A percentile compares a stretch with the other conserved stretches of the same genome.
Evolutionary conservation across 2,113 vertebrate species (phyloP).

Genomic region (Turnix velox): DNA sequence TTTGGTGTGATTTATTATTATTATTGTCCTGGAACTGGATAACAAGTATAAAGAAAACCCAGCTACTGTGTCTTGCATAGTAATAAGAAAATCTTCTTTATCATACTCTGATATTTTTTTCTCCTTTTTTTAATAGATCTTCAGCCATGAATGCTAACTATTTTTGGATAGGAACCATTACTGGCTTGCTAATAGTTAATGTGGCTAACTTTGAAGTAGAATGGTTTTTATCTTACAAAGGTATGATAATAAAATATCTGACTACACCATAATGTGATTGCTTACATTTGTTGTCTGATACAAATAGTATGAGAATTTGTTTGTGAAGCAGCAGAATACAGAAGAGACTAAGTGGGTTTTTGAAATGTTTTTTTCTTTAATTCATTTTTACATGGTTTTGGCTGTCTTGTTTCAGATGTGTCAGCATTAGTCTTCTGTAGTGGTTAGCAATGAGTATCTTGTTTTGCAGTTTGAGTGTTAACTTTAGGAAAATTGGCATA

Average conservation of each 20-base stretch:
- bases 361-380: not conserved
- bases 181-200: slow-evolving; percentile 81
- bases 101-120: not conserved
- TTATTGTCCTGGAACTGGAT: not conserved
- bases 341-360: not conserved
- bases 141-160: slow-evolving; percentile 35
- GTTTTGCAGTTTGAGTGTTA: not conserved
- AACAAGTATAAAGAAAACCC: not conserved
- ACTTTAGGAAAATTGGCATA: not conserved
- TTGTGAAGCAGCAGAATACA: not conserved
- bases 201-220: slow-evolving; percentile 79
- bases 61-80: not conserved
- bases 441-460: not conserved
- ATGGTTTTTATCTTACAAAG: slow-evolving; percentile 74
- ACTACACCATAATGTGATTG: not conserved
- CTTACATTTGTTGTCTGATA: not conserved
- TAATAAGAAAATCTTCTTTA: not conserved
- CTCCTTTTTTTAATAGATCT: slow-evolving; percentile 1
- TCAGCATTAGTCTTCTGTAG: not conserved
- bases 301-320: not conserved
- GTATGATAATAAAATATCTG: slow-evolving; percentile 41
- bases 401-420: not conserved
- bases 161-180: slow-evolving; percentile 82
- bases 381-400: not conserved
- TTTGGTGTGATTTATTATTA: not conserved